These are phyloP conservation scores for Epizoanthus scotinus DNA, from an alignment of 92 coral and sea anemone genomes.

Conservation along the genomic window DNA sequence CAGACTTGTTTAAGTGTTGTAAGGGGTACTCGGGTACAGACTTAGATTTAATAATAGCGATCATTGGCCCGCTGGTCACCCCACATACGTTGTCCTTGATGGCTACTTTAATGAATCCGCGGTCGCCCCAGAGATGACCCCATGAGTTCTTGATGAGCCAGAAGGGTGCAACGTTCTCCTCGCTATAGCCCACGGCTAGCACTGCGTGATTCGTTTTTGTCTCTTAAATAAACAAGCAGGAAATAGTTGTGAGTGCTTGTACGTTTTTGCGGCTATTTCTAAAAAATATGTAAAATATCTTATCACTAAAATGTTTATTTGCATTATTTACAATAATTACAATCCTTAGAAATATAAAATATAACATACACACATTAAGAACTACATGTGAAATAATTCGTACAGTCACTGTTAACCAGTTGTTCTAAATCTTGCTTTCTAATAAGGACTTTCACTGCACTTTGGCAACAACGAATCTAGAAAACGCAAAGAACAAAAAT, in stretches of 20 bases:
- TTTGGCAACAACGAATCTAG: no score
- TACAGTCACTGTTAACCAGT: no score
- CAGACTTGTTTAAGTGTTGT: conserved; percentile 64
- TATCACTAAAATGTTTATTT: no score
- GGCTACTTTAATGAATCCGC: conserved; percentile 81
- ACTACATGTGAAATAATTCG: no score
- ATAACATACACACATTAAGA: no score
- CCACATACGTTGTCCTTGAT: conserved; percentile 75
- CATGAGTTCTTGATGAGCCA: conserved; percentile 95
- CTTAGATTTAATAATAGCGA: conserved; percentile 75
- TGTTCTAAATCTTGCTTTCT: no score
- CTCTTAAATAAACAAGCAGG: conserved; percentile 35
- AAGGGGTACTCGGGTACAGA: conserved; percentile 67
- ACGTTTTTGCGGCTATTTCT: no score
- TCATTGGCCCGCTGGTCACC: conserved; percentile 69
- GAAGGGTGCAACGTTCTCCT: conserved; percentile 58
- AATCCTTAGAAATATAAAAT: no score
- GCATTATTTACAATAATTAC: no score
- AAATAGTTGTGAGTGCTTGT: not conserved
- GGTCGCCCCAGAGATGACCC: conserved; percentile 97
- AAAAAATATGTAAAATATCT: no score
- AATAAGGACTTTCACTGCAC: no score
- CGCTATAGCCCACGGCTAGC: conserved; percentile 67
- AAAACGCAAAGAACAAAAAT: no score
- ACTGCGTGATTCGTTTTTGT: conserved; percentile 80